Conservation (phyloP, 2,113 vertebrate genomes). For the Cynocephalus volans region DNA sequence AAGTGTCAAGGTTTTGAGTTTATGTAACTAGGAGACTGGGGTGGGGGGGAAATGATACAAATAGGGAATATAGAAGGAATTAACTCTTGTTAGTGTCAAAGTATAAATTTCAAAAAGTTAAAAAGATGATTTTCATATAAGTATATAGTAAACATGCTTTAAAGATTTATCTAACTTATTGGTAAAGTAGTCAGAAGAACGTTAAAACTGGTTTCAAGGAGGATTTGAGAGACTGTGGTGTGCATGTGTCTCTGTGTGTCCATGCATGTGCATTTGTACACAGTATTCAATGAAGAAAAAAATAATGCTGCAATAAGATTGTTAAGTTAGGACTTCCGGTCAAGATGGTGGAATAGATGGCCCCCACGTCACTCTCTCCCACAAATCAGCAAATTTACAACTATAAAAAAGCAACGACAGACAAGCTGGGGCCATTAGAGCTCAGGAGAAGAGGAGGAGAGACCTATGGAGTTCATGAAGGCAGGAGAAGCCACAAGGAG, state of each 20-base stretch:
- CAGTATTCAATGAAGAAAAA: background rate
- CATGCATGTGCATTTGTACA: too few relatives aligned
- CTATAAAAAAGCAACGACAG: too few relatives aligned
- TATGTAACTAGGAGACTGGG: background rate
- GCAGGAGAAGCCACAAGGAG: too few relatives aligned
- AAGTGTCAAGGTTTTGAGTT: background rate
- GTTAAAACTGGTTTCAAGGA: background rate
- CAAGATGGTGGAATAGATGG: too few relatives aligned
- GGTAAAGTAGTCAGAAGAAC: background rate
- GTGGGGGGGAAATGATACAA: background rate
- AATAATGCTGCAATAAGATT: background rate
- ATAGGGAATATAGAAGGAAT: background rate
- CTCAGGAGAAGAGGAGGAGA: too few relatives aligned
- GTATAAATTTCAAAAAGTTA: background rate
- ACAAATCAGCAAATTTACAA: too few relatives aligned
- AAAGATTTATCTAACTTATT: slow-evolving; percentile 16
- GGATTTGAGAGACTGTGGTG: background rate
- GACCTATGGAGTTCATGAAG: too few relatives aligned
- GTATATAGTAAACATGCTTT: background rate
- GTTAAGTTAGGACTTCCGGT: background rate
- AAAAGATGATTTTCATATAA: background rate
- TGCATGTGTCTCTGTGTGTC: background rate
- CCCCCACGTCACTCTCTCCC: too few relatives aligned
- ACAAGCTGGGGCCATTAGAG: too few relatives aligned
- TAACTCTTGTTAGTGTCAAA: background rate